Percentiles rank a stretch among this genome's conserved stretches.
These are phyloP conservation scores for Drosophila sordidula DNA, from an alignment of 2,888 invertebrate genomes.

Conservation along the genomic window DNA sequence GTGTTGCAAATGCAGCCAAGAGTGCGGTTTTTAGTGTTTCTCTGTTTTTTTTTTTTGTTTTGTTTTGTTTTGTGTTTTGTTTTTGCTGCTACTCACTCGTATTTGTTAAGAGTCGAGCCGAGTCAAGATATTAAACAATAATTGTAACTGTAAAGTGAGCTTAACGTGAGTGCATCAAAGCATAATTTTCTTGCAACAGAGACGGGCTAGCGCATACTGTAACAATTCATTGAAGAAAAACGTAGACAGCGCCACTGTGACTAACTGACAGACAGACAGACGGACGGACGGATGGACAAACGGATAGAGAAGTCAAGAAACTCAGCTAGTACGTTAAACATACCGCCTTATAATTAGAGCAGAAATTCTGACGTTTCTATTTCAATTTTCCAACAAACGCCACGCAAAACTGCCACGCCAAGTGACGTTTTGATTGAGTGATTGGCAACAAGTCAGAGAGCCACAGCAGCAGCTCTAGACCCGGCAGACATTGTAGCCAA, in stretches of 20 bases:
- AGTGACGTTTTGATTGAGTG: conserved; percentile 85
- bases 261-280: conserved; percentile 16
- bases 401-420: conserved; percentile 81
- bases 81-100: conserved; percentile 27
- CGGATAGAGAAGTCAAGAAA: conserved; percentile 72
- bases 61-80: conserved; percentile 25
- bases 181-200: conserved; percentile 79
- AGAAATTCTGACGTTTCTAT: conserved; percentile 85
- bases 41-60: neutral
- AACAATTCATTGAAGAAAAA: conserved; percentile 68
- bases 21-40: conserved; percentile 25
- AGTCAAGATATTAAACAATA: conserved; percentile 78
- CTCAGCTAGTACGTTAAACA: conserved; percentile 77
- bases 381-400: conserved; percentile 83
- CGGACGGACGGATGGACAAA: conserved; percentile 28
- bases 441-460: conserved; percentile 81
- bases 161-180: conserved; percentile 83
- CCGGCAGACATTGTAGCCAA: conserved; percentile 67
- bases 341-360: conserved; percentile 85
- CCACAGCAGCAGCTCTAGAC: conserved; percentile 23
- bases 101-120: conserved; percentile 65
- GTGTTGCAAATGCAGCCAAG: conserved; percentile 64
- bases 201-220: conserved; percentile 47
- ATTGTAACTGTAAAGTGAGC: conserved; percentile 81
- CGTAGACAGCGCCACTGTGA: conserved; percentile 21